Evolutionary conservation across 2,888 invertebrate species (phyloP).

Genomic region (Melinaea marsaeus): DNA sequence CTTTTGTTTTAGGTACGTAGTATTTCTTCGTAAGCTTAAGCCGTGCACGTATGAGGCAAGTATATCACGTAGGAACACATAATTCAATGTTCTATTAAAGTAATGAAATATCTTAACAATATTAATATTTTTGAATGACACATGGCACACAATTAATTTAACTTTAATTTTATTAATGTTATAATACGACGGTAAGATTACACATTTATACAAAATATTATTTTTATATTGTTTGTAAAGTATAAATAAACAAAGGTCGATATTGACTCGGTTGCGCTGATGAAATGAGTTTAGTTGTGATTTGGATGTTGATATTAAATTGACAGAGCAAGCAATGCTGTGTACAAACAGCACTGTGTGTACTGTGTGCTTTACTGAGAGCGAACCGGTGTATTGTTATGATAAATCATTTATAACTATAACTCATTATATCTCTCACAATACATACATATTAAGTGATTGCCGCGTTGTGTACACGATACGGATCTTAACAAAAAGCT

Average conservation of each 20-base stretch:
- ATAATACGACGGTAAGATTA: background rate
- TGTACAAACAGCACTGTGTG: background rate
- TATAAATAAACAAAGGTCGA: background rate
- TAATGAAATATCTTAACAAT: too few relatives aligned
- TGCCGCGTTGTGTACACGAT: too few relatives aligned
- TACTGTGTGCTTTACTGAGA: background rate
- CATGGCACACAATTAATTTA: too few relatives aligned
- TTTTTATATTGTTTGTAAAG: background rate
- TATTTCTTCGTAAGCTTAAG: background rate
- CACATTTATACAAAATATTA: background rate
- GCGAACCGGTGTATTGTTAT: background rate
- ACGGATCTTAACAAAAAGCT: too few relatives aligned
- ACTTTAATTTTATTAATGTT: too few relatives aligned
- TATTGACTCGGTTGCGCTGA: conserved; percentile 2
- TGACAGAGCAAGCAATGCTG: conserved; percentile 6
- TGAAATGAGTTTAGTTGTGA: conserved; percentile 4
- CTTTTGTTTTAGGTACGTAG: conserved; percentile 15
- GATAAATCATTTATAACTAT: background rate
- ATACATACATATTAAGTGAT: background rate
- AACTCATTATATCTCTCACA: background rate
- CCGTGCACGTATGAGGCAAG: too few relatives aligned
- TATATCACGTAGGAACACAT: too few relatives aligned
- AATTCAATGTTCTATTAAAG: too few relatives aligned
- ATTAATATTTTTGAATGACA: too few relatives aligned
- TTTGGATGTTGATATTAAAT: conserved; percentile 7